Conservation (phyloP, 2,797 vertebrate species). For the Pangasius sanitwongsei region DNA sequence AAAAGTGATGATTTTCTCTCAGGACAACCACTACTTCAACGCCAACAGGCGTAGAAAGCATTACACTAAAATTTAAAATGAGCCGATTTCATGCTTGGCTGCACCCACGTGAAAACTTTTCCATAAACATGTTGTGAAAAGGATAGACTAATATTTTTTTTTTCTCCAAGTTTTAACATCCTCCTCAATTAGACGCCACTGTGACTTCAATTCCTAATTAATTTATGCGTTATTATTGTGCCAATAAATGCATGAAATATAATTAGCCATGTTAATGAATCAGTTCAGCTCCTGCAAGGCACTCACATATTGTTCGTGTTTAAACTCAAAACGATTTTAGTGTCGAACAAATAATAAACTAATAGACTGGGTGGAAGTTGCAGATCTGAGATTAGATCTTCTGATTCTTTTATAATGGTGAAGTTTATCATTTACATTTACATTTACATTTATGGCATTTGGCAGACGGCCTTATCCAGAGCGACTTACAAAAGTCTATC, state of each 20-base stretch:
- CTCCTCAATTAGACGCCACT: slow-evolving; percentile 24
- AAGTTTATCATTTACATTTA: not conserved
- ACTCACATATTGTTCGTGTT: too few relatives aligned
- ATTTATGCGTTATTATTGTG: slow-evolving; percentile 35
- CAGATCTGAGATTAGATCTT: not conserved
- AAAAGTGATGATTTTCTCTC: not conserved
- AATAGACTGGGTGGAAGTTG: not conserved
- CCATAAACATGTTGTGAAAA: not conserved
- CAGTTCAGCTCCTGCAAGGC: slow-evolving; percentile 16
- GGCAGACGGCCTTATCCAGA: too few relatives aligned
- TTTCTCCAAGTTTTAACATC: slow-evolving; percentile 26
- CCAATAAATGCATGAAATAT: slow-evolving; percentile 40
- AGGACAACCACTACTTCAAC: not conserved
- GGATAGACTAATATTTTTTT: not conserved
- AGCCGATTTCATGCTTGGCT: not conserved
- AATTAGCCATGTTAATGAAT: slow-evolving; percentile 40
- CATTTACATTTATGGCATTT: too few relatives aligned
- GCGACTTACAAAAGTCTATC: too few relatives aligned
- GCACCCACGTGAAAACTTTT: not conserved
- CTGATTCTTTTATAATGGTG: not conserved
- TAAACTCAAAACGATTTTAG: not conserved
- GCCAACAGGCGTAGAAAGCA: not conserved
- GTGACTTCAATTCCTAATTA: slow-evolving; percentile 36
- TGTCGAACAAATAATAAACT: not conserved
- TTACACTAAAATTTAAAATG: not conserved